Percentiles rank a stretch among this genome's conserved stretches.
Conservation (phyloP, 2,113 vertebrate genomes). For the Rhodinocichla rosea region DNA sequence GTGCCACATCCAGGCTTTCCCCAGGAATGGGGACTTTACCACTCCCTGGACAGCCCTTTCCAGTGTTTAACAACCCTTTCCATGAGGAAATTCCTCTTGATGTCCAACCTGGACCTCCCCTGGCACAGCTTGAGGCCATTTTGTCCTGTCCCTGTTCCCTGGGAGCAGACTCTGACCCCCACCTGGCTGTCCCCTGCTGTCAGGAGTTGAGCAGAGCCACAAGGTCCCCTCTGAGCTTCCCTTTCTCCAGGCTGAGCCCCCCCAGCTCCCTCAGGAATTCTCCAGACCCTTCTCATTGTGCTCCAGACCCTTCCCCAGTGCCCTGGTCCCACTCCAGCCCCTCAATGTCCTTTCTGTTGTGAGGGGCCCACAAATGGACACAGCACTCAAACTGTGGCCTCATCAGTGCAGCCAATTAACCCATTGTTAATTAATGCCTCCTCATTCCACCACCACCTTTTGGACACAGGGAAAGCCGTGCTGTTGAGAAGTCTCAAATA, state of each 20-base stretch:
- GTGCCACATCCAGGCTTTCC: background rate
- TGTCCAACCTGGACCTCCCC: background rate
- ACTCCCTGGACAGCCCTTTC: background rate
- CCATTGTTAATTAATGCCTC: background rate
- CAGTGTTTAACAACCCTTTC: background rate
- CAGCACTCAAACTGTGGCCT: background rate
- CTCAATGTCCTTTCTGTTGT: background rate
- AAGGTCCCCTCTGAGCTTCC: background rate
- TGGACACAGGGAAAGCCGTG: background rate
- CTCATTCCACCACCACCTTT: background rate
- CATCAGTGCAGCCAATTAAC: background rate
- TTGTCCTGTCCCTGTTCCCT: background rate
- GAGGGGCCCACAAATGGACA: background rate
- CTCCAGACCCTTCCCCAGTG: background rate
- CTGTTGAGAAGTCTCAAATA: background rate
- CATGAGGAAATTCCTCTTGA: background rate
- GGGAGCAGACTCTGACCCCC: background rate
- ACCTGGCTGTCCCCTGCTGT: fast-evolving
- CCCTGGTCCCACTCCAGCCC: background rate
- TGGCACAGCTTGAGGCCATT: fast-evolving
- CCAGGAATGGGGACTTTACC: fast-evolving
- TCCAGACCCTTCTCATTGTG: background rate
- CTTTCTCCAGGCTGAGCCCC: background rate
- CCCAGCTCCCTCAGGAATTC: background rate
- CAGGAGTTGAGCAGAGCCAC: background rate